Percentiles rank a stretch among this genome's conserved stretches.
Evolutionary conservation across 2,113 vertebrate genomes (phyloP).

Genomic region (Tringa solitaria): DNA sequence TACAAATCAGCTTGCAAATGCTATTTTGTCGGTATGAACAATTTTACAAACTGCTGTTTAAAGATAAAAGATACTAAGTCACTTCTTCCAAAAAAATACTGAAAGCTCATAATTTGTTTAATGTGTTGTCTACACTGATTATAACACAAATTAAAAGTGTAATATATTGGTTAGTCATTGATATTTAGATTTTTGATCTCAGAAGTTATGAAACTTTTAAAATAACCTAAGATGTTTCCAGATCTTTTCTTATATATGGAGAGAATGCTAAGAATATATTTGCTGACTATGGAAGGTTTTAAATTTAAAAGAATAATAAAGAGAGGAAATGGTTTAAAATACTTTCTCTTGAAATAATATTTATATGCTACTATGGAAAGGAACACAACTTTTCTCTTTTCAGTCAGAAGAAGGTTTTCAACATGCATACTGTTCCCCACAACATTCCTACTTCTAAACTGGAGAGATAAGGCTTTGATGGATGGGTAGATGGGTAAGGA

Average conservation of each 20-base stretch:
- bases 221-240: not conserved
- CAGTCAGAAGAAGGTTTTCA: not conserved
- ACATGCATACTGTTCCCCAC: not conserved
- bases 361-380: not conserved
- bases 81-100: not conserved
- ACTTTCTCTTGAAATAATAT: not conserved
- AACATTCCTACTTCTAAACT: not conserved
- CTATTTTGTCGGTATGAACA: not conserved
- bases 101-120: not conserved
- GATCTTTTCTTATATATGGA: not conserved
- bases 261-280: not conserved
- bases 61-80: not conserved
- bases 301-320: not conserved
- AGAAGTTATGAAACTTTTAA: conserved; percentile 2
- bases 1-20: not conserved
- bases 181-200: conserved; percentile 29
- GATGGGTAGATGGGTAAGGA: not conserved
- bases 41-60: not conserved
- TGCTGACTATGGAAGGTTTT: not conserved
- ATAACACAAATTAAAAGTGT: not conserved
- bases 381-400: not conserved
- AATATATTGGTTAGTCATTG: not conserved
- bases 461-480: not conserved
- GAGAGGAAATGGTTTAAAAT: not conserved
- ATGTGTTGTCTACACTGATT: conserved; percentile 8